phyloP scores from a whole-genome alignment of 1,140 invertebrate species.

The Cherax destructor region DNA sequence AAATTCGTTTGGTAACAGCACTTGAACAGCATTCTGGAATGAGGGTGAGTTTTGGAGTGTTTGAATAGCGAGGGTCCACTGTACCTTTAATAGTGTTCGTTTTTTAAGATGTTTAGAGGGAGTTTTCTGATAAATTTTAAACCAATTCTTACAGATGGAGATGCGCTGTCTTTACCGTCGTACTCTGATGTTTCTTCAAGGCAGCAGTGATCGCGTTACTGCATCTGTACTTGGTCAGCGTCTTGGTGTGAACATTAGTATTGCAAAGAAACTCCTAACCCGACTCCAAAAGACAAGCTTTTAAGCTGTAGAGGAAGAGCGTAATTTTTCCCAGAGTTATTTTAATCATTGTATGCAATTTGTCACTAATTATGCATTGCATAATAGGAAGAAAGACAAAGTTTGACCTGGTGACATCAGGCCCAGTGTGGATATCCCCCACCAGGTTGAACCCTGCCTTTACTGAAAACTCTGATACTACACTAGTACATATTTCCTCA shows the following conservation, averaged over 20 bases:
- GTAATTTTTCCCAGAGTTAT: background rate
- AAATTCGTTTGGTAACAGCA: no score
- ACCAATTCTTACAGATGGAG: background rate
- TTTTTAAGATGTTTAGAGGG: background rate
- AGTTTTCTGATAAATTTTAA: background rate
- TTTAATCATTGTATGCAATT: background rate
- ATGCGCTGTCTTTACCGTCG: background rate
- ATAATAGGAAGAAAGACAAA: no score
- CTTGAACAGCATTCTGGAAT: no score
- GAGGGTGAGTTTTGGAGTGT: no score
- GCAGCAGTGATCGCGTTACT: background rate
- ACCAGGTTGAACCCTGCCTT: no score
- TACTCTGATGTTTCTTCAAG: background rate
- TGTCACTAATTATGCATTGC: no score
- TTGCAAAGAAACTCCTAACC: background rate
- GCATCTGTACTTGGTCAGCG: background rate
- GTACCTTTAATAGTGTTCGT: no score
- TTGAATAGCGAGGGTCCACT: no score
- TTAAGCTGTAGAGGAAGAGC: background rate
- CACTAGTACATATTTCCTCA: no score
- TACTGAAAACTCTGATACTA: no score
- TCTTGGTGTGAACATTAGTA: background rate
- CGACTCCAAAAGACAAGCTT: background rate
- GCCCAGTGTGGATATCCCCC: no score
- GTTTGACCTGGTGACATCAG: no score